These are phyloP conservation scores for Pagrus major DNA, from an alignment of 2,113 vertebrate genomes.

Conservation along the genomic window DNA sequence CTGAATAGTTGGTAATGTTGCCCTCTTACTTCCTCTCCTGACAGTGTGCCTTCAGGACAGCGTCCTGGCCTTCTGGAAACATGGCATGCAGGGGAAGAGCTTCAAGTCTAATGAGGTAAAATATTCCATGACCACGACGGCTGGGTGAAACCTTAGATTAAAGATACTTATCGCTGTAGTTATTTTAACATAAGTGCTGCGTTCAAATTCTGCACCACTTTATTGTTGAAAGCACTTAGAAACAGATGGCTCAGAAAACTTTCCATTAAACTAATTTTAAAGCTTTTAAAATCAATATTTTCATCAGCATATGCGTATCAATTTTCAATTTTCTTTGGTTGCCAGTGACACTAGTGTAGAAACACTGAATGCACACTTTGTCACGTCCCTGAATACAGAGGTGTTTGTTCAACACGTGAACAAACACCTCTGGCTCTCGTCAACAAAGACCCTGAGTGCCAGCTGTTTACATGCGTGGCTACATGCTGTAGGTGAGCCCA, in stretches of 20 bases:
- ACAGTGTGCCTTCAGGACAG: conserved; percentile 99
- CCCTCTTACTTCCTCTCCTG: background rate
- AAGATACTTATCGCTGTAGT: background rate
- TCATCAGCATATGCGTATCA: background rate
- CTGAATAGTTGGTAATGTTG: background rate
- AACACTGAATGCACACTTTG: background rate
- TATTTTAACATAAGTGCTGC: background rate
- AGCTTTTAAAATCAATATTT: background rate
- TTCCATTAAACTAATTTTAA: background rate
- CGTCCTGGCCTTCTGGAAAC: conserved; percentile 98
- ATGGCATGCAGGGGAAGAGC: conserved; percentile 99
- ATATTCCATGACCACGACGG: background rate
- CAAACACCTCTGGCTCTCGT: conserved; percentile 25
- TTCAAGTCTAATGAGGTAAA: conserved; percentile 98
- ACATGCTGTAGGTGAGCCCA: conserved; percentile 40
- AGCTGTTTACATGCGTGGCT: background rate
- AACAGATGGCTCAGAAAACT: background rate
- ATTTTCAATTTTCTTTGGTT: background rate
- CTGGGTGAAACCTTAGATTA: background rate
- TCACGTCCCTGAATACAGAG: conserved; percentile 14
- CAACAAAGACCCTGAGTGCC: conserved; percentile 30
- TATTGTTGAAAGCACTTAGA: background rate
- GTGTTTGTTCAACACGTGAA: conserved; percentile 29
- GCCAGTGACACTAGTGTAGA: background rate
- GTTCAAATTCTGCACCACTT: background rate